phyloP scores from a whole-genome alignment of 2,797 vertebrate genomes.

The Oryzias dopingdopingensis region DNA sequence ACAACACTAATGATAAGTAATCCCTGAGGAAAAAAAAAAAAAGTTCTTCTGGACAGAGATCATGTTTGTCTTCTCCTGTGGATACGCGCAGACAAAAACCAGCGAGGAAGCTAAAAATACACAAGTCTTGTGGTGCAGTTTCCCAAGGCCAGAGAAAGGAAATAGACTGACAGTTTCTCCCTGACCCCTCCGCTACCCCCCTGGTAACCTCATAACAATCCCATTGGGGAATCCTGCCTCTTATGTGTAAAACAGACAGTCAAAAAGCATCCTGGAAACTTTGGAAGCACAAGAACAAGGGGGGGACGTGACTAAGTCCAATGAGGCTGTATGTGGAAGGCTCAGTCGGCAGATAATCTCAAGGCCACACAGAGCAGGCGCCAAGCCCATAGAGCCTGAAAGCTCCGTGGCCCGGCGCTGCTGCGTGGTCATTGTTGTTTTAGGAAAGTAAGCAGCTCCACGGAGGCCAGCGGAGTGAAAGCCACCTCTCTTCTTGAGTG shows the following conservation, averaged over 20 bases:
- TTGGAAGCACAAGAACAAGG: slow-evolving; percentile 66
- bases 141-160: slow-evolving; percentile 84
- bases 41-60: slow-evolving; percentile 46
- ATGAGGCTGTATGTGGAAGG: slow-evolving; percentile 66
- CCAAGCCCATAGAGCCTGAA: slow-evolving; percentile 57
- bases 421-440: slow-evolving; percentile 68
- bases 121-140: slow-evolving; percentile 76
- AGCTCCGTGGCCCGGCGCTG: slow-evolving; percentile 40
- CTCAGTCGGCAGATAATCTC: slow-evolving; percentile 71
- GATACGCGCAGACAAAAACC: slow-evolving; percentile 56
- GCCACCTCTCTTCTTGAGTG: slow-evolving; percentile 72
- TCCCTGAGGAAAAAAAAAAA: slow-evolving; percentile 62
- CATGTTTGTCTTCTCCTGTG: slow-evolving; percentile 60
- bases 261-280: slow-evolving; percentile 80
- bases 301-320: slow-evolving; percentile 65
- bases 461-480: slow-evolving; percentile 65
- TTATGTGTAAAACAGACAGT: slow-evolving; percentile 83
- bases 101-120: slow-evolving; percentile 73
- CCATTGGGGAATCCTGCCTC: slow-evolving; percentile 73
- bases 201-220: slow-evolving; percentile 73
- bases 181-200: slow-evolving; percentile 75
- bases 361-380: slow-evolving; percentile 72
- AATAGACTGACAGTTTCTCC: slow-evolving; percentile 82
- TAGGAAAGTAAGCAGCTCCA: slow-evolving; percentile 65
- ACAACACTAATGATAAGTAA: slow-evolving; percentile 59